Base-by-base conservation (phyloP, 2,797 vertebrate genomes). In the Toxotes lorentzi region DNA sequence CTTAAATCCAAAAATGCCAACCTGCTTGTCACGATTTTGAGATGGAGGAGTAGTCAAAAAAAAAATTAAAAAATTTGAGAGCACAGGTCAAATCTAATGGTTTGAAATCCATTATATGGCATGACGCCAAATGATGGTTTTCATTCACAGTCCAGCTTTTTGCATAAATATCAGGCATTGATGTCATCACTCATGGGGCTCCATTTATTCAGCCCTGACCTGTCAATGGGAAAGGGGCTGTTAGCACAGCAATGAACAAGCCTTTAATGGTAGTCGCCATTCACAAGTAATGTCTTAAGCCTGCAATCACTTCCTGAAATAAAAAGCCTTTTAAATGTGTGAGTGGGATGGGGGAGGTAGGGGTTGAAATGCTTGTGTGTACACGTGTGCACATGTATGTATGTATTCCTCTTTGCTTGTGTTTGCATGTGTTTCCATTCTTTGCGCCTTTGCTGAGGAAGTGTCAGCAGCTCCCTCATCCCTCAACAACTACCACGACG, bases 251-350 rank as follows among this genome's bases (percentile, higher is more conserved):
- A 21, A 41, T 79, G 79, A 85, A 87, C 73, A 50, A 80, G 71
- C 75, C 61, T 60, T 30, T 84, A 85, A 91, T 84, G 73, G 78
- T 32, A 16, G 56, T 59, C 47, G 41, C 73, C 67, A 81, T 74
- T 83, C 82, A 82, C 69, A 75, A 82, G 66, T 70, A 75, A 83
- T 74, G 47, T 70, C 86, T 84, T 84, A 75, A 75, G 51, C 65
- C 66, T 9, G 57, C 71, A 86, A 82, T 84, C 83, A 74, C 51
- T 14, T 66, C 61, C 63, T 77, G 71, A 76, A 82, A 82, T 79
- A 58, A 90, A 90, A 89, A 85, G 86, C 79, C 70, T 90, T 91
- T 87, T 56, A 82, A 85, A 65, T 0, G 41, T 10, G 32, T 58
- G 64, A 74, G 74, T 48, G 66, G 58, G 62, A 38, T 34, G 76